Evolutionary conservation across 2,797 vertebrate genomes (phyloP).

Genomic region (Phoebastria nigripes): DNA sequence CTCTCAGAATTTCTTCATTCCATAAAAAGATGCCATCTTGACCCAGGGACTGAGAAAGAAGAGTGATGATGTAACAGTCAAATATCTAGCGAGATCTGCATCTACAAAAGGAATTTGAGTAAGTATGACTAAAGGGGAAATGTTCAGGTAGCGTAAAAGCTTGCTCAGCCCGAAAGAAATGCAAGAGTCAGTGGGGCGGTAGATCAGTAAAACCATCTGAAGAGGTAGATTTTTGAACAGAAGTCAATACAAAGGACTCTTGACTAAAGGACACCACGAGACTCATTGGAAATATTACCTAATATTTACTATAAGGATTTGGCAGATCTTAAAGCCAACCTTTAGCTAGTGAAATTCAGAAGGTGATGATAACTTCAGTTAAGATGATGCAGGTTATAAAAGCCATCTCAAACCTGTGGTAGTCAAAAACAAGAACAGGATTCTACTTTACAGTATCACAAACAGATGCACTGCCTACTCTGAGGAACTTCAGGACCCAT

Average conservation of each 20-base stretch:
- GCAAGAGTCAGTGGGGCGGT: accelerated
- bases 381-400: background rate
- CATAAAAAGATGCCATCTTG: background rate
- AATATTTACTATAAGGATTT: background rate
- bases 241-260: background rate
- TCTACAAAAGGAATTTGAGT: background rate
- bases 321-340: background rate
- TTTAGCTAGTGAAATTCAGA: background rate
- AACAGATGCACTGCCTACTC: background rate
- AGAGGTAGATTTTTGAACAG: background rate
- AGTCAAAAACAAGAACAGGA: background rate
- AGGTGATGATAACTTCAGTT: background rate
- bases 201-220: background rate
- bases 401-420: accelerated
- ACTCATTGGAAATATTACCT: background rate
- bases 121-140: background rate
- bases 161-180: background rate
- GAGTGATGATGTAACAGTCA: background rate
- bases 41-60: background rate
- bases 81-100: background rate
- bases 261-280: background rate
- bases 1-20: background rate
- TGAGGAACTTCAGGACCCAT: background rate
- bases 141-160: background rate
- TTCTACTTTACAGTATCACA: background rate